Base-by-base conservation (phyloP, 2,888 invertebrate species). In the Sphecodes monilicornis region DNA sequence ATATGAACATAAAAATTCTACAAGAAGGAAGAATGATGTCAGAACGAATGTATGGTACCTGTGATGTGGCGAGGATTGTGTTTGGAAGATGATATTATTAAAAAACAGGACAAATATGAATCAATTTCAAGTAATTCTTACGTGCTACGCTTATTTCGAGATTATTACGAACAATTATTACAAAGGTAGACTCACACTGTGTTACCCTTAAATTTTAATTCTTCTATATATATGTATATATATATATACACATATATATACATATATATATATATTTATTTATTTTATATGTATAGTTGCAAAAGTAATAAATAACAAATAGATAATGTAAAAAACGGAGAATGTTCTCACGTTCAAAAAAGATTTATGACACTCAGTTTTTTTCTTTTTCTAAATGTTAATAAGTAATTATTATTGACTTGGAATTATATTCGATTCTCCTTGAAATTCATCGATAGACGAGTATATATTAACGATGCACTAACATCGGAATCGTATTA, bases 331-430 rank as follows among this genome's bases (percentile, higher is more conserved):
- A 57, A 74, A 85, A 71, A 64, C 36, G 32, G 29, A 57, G 22
- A 82, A 69, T 75, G 60, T 76, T 39, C 32, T 43, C 60, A n/a
- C 26, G 43, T 54, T 54, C 50, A 72, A 81, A 76, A 74, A 76
- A 64, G 73, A 75, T 57, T 71, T 26, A 69, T 69, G 70, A 86
- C 72, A 70, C 54, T 57, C 10, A 60, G 8, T 60, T 60, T 29
- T 22, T 36, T 22, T 10, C 22, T 29, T 75, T 43, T 54, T 4
- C 32, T 50, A 76, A 74, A 60, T 1, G 36, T 79, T 78, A 72
- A 71, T 36, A 57, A 81, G 68, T 26, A 64, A 75, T 84, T 86
- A 75, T 84, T 86, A 82, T 72, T 74, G 76, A 79, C 76, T 74
- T 86, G 57, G 69, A 76, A 70, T 82, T 74, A 82, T 74, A 82